Base-by-base conservation (phyloP, 2,113 vertebrate species). In the Seriola rivoliana region DNA sequence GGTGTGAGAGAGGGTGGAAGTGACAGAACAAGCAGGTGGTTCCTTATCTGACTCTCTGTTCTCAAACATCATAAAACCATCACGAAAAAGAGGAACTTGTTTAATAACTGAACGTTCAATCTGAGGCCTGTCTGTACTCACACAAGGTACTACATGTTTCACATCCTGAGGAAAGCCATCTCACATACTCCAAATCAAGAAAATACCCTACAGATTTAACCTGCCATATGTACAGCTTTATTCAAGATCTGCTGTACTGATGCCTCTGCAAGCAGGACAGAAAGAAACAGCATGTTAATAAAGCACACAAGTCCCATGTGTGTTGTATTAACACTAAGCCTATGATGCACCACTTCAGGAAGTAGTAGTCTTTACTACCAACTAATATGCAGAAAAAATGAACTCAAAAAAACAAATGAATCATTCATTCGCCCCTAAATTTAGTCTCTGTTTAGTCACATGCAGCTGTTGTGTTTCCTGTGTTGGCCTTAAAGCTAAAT, bases 41-140 rank as follows among this genome's bases (percentile, higher is more conserved):
- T 84, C 48, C 84, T 88, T 92, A 91, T 93, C 91, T 78, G 9
- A 80, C 55, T 59, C 70, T 85, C 25, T 84, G 78, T 80, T 52
- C 74, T 88, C 92, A 92, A 91, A 86, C 91, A 91, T 85, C 74
- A 84, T 93, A 92, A 93, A 94, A 32, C 48, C 42, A 38, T 78
- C 8, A 29, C 52, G 48, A 81, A 78, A 92, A 91, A 88, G 79
- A 88, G 89, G 91, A 93, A 93, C 84, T 21, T 1, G 48, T 78
- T 88, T 57, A 72, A 81, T 70, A 89, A 85, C 77, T n/a, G 19
- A 87, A 79, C 32, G 2, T 77, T 78, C 10, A 40, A 29, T 46
- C n/a, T 69, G 75, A 85, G 77, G 52, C 19, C 17, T 21, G 16
- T 70, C n/a, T 86, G 74, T 65, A 71, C 70, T 34, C 59, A 78